Evolutionary conservation across 2,113 vertebrate species (phyloP).

Genomic region (Cryptotis parvus): DNA sequence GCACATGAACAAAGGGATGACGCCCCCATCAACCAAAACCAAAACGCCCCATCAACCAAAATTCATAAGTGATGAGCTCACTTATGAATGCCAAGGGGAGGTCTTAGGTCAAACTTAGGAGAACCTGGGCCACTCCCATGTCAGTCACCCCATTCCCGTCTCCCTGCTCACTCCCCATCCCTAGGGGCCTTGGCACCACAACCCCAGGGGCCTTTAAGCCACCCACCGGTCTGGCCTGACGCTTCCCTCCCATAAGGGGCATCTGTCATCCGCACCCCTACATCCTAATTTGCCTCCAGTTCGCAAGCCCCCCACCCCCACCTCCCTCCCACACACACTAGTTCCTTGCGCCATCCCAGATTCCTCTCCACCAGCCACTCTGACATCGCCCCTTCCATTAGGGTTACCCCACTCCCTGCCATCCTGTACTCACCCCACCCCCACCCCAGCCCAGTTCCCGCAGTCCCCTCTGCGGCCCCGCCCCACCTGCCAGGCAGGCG

Average conservation of each 20-base stretch:
- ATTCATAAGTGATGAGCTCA: too few species aligned
- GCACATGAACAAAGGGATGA: too few species aligned
- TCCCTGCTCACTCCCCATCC: background rate
- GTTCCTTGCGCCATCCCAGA: background rate
- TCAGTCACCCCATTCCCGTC: background rate
- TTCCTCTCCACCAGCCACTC: too few species aligned
- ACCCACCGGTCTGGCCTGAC: too few species aligned
- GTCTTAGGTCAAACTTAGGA: background rate
- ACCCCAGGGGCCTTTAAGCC: too few species aligned
- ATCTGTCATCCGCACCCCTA: background rate
- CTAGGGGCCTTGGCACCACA: too few species aligned
- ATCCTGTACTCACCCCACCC: too few species aligned
- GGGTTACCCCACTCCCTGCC: background rate
- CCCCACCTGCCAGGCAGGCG: constrained; percentile 89
- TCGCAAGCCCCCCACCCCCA: too few species aligned
- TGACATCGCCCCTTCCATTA: background rate
- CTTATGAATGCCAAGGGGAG: background rate
- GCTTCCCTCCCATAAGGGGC: too few species aligned
- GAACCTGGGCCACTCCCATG: too few species aligned
- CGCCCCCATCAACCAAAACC: background rate
- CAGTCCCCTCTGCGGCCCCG: rapidly evolving
- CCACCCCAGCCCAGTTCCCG: background rate
- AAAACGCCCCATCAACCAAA: background rate
- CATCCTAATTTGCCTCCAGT: background rate
- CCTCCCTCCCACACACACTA: too few species aligned